Base-by-base conservation (phyloP, 2,797 vertebrate genomes). In the Hemitrygon akajei region DNA sequence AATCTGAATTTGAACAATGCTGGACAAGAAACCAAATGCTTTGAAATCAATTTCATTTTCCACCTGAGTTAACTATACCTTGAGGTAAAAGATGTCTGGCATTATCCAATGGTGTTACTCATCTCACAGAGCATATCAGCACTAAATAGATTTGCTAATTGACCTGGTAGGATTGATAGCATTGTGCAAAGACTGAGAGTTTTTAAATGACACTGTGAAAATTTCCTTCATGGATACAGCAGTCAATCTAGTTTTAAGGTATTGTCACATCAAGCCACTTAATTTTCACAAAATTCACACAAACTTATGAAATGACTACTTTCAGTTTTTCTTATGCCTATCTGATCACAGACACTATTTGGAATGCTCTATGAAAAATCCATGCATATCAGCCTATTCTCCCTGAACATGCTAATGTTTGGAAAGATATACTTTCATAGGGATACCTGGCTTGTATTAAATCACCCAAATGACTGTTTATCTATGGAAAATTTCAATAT, bases 191-290 rank as follows among this genome's bases (percentile, higher is more conserved):
- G 40, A 75, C 14, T 56, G 71, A 37, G 37, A 92, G 37, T 3
- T 37, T 89, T 37, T 60, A 89, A 89, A 22, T 89, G 86, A 89
- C 86, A 89, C n/a, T 12, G 20, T 25, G 86, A 7, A 89, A 87
- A 60, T 30, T n/a, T 22, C 18, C 20, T 66, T 25, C 86, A 66
- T 20, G 2, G 60, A 66, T 69, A 37, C 63, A 11, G n/a, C 6
- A 34, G 86, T 89, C 63, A 18, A 69, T 69, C 86, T n/a, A 89
- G 63, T 37, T 89, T 37, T 69, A 89, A 37, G n/a, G 34, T 22
- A 89, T 16, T 66, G 60, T 25, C 66, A 34, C n/a, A 37, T 37
- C 86, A 89, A 69, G 16, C 63, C 63, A 37, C 18, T 22, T 63
- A 66, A 60, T 66, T 18, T 86, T 86, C 86, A 69, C 11, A 20